These are phyloP conservation scores for Atherix ibis DNA, from an alignment of 2,888 invertebrate genomes.

Conservation along the genomic window DNA sequence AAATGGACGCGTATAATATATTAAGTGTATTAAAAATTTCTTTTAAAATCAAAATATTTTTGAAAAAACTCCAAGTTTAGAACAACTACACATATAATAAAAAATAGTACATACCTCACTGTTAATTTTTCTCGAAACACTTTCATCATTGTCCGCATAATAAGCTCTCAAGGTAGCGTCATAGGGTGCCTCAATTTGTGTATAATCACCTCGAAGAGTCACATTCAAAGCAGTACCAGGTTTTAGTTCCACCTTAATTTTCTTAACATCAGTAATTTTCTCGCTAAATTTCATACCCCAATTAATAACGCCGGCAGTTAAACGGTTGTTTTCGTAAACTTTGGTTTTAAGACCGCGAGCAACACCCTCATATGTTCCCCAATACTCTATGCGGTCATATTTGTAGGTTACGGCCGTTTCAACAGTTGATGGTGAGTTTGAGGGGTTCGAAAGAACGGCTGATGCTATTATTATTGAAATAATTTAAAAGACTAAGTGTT, in stretches of 20 bases:
- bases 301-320: slow-evolving; percentile 39
- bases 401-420: slow-evolving; percentile 60
- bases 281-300: slow-evolving; percentile 51
- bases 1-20: slow-evolving; percentile 1
- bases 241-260: slow-evolving; percentile 47
- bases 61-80: no score
- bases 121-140: slow-evolving; percentile 25
- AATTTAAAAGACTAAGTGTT: slow-evolving; percentile 5
- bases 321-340: slow-evolving; percentile 21
- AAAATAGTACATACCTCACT: slow-evolving; percentile 20
- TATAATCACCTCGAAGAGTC: slow-evolving; percentile 55
- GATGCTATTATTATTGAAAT: no score
- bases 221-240: slow-evolving; percentile 73
- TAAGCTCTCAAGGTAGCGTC: slow-evolving; percentile 51
- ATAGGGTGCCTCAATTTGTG: slow-evolving; percentile 59
- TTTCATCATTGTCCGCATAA: slow-evolving; percentile 26
- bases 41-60: neutral
- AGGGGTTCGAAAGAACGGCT: slow-evolving; percentile 36
- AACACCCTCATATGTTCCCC: slow-evolving; percentile 57
- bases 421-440: slow-evolving; percentile 42
- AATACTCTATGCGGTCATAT: slow-evolving; percentile 53
- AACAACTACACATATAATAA: no score
- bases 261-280: slow-evolving; percentile 35
- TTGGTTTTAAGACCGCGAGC: slow-evolving; percentile 29
- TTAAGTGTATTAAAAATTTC: neutral